Conservation (phyloP, 2,888 invertebrate genomes). For the Heliconius erato region DNA sequence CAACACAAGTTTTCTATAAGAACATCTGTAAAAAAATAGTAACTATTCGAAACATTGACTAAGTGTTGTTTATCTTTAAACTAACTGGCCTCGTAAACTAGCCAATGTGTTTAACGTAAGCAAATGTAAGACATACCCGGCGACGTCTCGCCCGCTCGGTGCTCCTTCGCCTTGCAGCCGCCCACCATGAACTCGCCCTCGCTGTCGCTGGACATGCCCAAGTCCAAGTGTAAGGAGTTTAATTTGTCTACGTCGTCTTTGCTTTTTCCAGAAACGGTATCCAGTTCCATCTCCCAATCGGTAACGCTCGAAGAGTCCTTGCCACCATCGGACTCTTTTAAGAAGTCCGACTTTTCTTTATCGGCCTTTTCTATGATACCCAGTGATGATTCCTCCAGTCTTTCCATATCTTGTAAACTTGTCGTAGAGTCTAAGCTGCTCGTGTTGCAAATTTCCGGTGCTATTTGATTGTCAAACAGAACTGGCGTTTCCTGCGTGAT, state of each 20-base stretch:
- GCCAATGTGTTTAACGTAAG: slow-evolving; percentile 16
- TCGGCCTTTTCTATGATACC: slow-evolving; percentile 67
- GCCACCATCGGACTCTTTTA: slow-evolving; percentile 67
- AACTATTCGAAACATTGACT: slow-evolving; percentile 6
- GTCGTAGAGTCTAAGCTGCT: slow-evolving; percentile 78
- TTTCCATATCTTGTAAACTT: slow-evolving; percentile 73
- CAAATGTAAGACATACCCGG: slow-evolving; percentile 67
- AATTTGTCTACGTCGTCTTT: slow-evolving; percentile 79
- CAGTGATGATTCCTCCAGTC: slow-evolving; percentile 66
- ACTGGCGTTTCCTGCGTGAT: slow-evolving; percentile 87
- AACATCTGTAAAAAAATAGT: background rate
- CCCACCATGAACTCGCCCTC: slow-evolving; percentile 77
- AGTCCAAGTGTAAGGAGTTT: slow-evolving; percentile 79
- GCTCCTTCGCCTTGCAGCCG: slow-evolving; percentile 68
- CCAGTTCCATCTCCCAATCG: slow-evolving; percentile 88
- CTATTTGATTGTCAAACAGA: slow-evolving; percentile 74
- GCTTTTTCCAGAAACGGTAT: slow-evolving; percentile 79
- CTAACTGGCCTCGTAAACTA: background rate
- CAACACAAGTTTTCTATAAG: background rate
- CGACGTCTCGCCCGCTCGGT: slow-evolving; percentile 66
- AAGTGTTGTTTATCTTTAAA: background rate
- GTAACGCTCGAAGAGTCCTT: slow-evolving; percentile 79
- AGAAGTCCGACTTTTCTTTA: slow-evolving; percentile 64
- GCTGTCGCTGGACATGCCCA: slow-evolving; percentile 84
- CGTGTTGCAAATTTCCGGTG: slow-evolving; percentile 74